Evolutionary conservation across 2,888 invertebrate species (phyloP).

Genomic region (Spodoptera exigua): DNA sequence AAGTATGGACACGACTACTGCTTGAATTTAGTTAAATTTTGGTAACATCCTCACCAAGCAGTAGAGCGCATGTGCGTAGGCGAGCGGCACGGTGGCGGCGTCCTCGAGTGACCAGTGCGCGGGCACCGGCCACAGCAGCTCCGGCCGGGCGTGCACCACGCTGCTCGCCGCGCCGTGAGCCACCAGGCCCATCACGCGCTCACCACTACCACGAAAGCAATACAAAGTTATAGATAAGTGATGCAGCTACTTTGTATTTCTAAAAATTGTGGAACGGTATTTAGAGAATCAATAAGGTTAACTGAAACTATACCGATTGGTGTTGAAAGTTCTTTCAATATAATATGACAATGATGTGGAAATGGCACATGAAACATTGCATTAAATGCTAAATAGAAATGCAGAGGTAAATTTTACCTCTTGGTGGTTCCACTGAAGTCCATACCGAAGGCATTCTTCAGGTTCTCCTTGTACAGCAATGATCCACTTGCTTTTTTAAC

Average conservation of each 20-base stretch:
- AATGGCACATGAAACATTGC: neutral
- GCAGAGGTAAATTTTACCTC: too few species aligned
- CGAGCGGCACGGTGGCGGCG: slow-evolving; percentile 93
- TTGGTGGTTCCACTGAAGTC: slow-evolving; percentile 75
- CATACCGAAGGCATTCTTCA: slow-evolving; percentile 62
- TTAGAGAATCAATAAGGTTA: neutral
- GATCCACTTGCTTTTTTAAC: slow-evolving; percentile 62
- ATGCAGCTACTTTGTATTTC: too few species aligned
- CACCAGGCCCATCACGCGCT: slow-evolving; percentile 91
- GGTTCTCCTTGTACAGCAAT: slow-evolving; percentile 21
- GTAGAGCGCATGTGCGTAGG: slow-evolving; percentile 89
- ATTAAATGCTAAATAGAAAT: too few species aligned
- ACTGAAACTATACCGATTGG: too few species aligned
- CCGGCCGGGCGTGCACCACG: slow-evolving; percentile 84
- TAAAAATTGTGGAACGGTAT: too few species aligned
- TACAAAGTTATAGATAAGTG: too few species aligned
- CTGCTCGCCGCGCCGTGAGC: slow-evolving; percentile 86
- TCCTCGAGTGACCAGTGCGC: slow-evolving; percentile 91
- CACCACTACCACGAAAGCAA: slow-evolving; percentile 72
- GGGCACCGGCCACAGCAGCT: slow-evolving; percentile 91
- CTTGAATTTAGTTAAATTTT: too few species aligned
- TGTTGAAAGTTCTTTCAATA: too few species aligned
- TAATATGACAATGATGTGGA: too few species aligned
- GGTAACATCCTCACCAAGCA: slow-evolving; percentile 56
- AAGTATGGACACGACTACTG: too few species aligned